Percentiles rank a stretch among this genome's conserved stretches.
Evolutionary conservation across 2,888 invertebrate genomes (phyloP).

Genomic region (Ichneumon xanthorius): DNA sequence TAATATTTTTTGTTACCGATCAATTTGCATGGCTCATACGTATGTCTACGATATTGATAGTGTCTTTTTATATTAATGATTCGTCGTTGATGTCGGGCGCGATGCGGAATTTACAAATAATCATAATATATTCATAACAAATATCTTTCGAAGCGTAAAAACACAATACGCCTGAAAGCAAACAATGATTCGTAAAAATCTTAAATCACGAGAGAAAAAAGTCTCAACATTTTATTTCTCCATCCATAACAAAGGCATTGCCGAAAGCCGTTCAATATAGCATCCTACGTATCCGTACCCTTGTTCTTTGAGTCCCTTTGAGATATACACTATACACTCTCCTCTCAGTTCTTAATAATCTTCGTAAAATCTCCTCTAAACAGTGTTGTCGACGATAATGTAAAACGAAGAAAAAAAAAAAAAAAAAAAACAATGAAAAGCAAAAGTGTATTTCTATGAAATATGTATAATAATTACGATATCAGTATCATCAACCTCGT

Average conservation of each 20-base stretch:
- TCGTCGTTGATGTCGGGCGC: slow-evolving; percentile 16
- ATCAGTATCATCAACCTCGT: slow-evolving; percentile 55
- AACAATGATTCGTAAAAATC: slow-evolving; percentile 12
- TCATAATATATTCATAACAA: slow-evolving; percentile 7
- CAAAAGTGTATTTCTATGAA: slow-evolving; percentile 14
- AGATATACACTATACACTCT: slow-evolving; percentile 66
- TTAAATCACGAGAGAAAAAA: neutral
- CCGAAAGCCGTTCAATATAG: slow-evolving; percentile 18
- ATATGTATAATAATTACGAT: slow-evolving; percentile 42
- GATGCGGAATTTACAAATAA: neutral
- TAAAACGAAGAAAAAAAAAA: slow-evolving; percentile 4
- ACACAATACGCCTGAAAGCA: neutral
- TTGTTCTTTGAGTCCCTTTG: slow-evolving; percentile 62
- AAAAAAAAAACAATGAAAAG: slow-evolving; percentile 24
- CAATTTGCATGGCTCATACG: slow-evolving; percentile 41
- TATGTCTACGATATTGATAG: slow-evolving; percentile 17
- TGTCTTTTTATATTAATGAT: slow-evolving; percentile 16
- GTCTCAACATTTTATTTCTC: neutral
- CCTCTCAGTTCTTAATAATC: slow-evolving; percentile 15
- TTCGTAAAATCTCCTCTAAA: slow-evolving; percentile 32
- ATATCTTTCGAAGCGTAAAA: slow-evolving; percentile 35
- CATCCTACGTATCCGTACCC: slow-evolving; percentile 44
- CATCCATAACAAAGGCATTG: slow-evolving; percentile 13
- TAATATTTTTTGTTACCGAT: slow-evolving; percentile 25
- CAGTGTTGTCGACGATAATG: slow-evolving; percentile 46